phyloP scores from a whole-genome alignment of 1,140 invertebrate genomes.

The Goniozus legneri region DNA sequence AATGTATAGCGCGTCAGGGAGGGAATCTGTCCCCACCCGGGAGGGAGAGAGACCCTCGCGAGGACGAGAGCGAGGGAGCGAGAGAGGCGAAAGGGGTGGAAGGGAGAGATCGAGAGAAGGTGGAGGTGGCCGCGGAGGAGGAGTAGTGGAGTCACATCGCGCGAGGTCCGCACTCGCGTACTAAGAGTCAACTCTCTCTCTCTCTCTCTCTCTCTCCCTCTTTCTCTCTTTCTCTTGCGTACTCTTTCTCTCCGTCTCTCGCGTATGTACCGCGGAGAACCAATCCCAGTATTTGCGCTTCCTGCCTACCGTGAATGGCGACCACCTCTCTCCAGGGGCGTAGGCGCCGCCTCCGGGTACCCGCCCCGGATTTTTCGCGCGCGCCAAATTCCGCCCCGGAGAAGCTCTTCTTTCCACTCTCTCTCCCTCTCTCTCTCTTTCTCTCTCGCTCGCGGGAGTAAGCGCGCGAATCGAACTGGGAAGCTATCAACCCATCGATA shows the following conservation, averaged over 20 bases:
- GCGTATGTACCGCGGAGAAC: constrained; percentile 29
- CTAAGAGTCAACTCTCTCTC: constrained; percentile 39
- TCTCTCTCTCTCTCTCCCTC: neutral
- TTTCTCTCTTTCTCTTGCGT: neutral
- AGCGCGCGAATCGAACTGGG: neutral
- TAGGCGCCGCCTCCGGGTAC: constrained; percentile 40
- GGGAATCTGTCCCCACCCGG: constrained; percentile 41
- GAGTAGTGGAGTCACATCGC: constrained; percentile 31
- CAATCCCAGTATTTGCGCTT: constrained; percentile 53
- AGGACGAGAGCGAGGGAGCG: constrained; percentile 13
- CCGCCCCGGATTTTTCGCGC: constrained; percentile 41
- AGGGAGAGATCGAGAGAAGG: constrained; percentile 8
- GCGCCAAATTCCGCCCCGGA: constrained; percentile 31
- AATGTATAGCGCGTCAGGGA: constrained; percentile 42
- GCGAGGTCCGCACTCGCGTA: constrained; percentile 36
- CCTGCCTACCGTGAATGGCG: constrained; percentile 51
- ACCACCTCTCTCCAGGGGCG: constrained; percentile 52
- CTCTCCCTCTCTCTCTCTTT: neutral
- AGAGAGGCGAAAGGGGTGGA: constrained; percentile 19
- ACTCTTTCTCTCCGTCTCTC: neutral
- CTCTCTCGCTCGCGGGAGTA: neutral
- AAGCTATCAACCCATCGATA: neutral
- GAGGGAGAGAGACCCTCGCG: constrained; percentile 2
- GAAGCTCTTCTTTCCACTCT: neutral
- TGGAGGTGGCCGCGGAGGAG: constrained; percentile 10